Evolutionary conservation across 2,888 invertebrate species (phyloP), one percentile per base, ranked within the genome.

Genomic region (Tinea pellionella): DNA sequence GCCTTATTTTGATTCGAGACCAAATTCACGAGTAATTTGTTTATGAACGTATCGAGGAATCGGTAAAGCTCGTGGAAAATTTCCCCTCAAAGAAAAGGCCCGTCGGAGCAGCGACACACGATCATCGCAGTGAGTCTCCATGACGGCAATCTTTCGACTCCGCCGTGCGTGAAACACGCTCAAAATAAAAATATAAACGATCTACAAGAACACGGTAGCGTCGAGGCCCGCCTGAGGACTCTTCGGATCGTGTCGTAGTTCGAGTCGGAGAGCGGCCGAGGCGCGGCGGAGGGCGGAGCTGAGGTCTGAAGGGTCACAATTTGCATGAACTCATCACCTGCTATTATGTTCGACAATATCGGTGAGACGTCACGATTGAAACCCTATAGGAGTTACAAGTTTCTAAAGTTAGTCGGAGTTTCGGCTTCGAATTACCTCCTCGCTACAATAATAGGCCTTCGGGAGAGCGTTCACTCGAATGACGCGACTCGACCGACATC

Each of bases 81-180:
- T 12, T 37, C 37, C 37, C 37, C 30, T 30, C 30, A 30, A 30
- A 30, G 9, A n/a, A 37, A 37, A 12, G 9, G 1, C n/a, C 37
- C n/a, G 37, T n/a, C 11, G 9, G 9, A n/a, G 37, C 9, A 37
- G 24, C 16, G n/a, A n/a, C n/a, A 32, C 32, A 57, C 57, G 32
- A 57, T 57, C 57, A 57, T 32, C 13, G 57, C 16, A 57, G 19
- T 32, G 32, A 57, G 13, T 32, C 19, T 57, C 57, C 57, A 57
- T 57, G 19, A 57, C 57, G 57, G 30, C 30, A 32, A 57, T 57
- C 32, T 57, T 57, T 57, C 57, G 32, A 57, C 32, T 57, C 32
- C 57, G 32, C 57, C 16, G 57, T 57, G 57, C 57, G 57, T 57
- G 32, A 57, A 57, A 57, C 32, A 6, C 57, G 32, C 57, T 32